Conservation (phyloP, 2,797 vertebrate genomes). For the Ataeniobius toweri region DNA sequence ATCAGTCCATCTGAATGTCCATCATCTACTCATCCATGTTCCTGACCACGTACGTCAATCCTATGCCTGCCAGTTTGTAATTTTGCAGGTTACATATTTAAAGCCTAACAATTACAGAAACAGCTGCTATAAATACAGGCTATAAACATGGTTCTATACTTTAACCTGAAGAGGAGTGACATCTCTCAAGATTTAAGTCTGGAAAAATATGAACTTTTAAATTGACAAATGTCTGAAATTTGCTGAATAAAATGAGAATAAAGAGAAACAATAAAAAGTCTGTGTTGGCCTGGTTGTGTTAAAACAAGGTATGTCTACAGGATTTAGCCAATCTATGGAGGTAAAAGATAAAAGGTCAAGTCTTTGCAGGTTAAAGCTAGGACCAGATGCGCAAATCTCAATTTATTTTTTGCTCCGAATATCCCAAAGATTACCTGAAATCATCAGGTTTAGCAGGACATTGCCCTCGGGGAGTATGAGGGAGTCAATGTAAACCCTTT, state of each 20-base stretch:
- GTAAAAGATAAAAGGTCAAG: background rate
- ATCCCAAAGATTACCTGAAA: conserved; percentile 1
- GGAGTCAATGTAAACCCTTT: background rate
- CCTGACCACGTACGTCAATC: background rate
- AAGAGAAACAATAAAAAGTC: background rate
- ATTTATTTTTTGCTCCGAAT: background rate
- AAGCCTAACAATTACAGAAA: background rate
- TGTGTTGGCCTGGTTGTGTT: background rate
- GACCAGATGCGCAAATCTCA: background rate
- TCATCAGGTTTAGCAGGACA: background rate
- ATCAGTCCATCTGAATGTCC: background rate
- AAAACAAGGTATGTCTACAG: background rate
- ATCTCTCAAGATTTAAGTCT: background rate
- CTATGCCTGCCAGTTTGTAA: background rate
- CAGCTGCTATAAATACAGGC: background rate
- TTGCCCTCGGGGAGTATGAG: background rate
- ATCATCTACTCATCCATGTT: background rate
- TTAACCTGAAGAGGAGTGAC: background rate
- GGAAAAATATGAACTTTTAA: background rate
- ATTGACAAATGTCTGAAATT: background rate
- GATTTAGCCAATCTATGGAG: background rate
- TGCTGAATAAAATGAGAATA: background rate
- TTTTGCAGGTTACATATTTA: background rate
- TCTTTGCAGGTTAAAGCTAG: background rate
- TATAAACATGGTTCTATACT: background rate